These are phyloP conservation scores for Dendrolimus punctatus DNA, from an alignment of 1,140 invertebrate species.

Conservation along the genomic window DNA sequence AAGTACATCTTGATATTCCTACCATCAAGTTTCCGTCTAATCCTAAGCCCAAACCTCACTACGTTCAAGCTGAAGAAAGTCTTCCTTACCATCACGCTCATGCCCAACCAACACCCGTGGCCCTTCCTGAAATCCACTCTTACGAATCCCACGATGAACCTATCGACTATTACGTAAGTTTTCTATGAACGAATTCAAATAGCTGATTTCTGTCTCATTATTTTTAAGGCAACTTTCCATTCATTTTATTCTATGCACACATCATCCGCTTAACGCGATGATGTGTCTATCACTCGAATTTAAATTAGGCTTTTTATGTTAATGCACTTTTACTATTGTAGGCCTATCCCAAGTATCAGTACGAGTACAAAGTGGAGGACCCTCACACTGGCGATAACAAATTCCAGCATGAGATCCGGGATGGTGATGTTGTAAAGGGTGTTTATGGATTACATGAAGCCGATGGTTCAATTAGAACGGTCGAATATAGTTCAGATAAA, in stretches of 20 bases:
- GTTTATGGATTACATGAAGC: slow-evolving; percentile 73
- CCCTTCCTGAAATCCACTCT: slow-evolving; percentile 27
- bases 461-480: slow-evolving; percentile 73
- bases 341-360: slow-evolving; percentile 75
- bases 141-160: slow-evolving; percentile 48
- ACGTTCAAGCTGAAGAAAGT: slow-evolving; percentile 18
- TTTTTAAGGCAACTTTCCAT: slow-evolving; percentile 50
- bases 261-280: slow-evolving; percentile 36
- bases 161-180: slow-evolving; percentile 64
- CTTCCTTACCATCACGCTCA: slow-evolving; percentile 15
- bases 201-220: slow-evolving; percentile 28
- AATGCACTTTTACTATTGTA: slow-evolving; percentile 34
- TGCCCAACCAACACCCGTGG: slow-evolving; percentile 15
- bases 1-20: slow-evolving; percentile 15
- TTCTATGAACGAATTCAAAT: slow-evolving; percentile 26
- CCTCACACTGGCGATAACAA: slow-evolving; percentile 75
- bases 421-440: slow-evolving; percentile 75
- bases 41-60: slow-evolving; percentile 12
- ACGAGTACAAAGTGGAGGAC: slow-evolving; percentile 75
- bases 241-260: slow-evolving; percentile 42
- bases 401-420: slow-evolving; percentile 73
- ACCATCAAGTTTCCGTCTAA: slow-evolving; percentile 3
- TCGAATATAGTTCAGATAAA: slow-evolving; percentile 73
- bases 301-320: slow-evolving; percentile 19
- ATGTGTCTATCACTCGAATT: slow-evolving; percentile 18